These are phyloP conservation scores for Leptodactylus fuscus DNA, from an alignment of 2,113 vertebrate genomes.

Conservation along the genomic window DNA sequence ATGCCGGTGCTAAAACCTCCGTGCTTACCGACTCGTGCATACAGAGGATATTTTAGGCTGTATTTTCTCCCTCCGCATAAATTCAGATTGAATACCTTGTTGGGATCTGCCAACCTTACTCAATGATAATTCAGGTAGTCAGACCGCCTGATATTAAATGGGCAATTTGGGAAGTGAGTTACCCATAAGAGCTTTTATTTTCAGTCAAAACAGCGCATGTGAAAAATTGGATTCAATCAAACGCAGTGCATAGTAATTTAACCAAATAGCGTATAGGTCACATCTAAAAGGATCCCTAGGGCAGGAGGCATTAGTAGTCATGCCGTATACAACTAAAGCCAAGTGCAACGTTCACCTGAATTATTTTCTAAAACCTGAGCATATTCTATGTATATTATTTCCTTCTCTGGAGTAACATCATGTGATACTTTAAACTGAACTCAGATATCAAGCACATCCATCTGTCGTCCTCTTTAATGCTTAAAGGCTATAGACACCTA, in stretches of 20 bases:
- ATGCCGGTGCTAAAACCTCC: slow-evolving; percentile 49
- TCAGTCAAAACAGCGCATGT: slow-evolving; percentile 20
- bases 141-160: slow-evolving; percentile 47
- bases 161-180: slow-evolving; percentile 51
- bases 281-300: slow-evolving; percentile 21
- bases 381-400: background rate
- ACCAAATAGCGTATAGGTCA: slow-evolving; percentile 34
- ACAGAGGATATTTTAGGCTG: slow-evolving; percentile 48
- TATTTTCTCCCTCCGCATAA: slow-evolving; percentile 58
- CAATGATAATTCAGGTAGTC: slow-evolving; percentile 53
- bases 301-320: background rate
- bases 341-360: background rate
- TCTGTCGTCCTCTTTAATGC: too few species aligned
- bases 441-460: too few species aligned
- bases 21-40: slow-evolving; percentile 57
- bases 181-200: slow-evolving; percentile 42
- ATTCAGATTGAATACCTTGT: slow-evolving; percentile 60
- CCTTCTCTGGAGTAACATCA: background rate
- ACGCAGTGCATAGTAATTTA: slow-evolving; percentile 26
- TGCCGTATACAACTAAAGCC: background rate
- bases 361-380: background rate
- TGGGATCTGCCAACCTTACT: slow-evolving; percentile 56
- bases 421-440: too few species aligned
- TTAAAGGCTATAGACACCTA: too few species aligned
- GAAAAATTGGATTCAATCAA: slow-evolving; percentile 15